Evolutionary conservation across 23 tunicate species (phyloP).

Genomic region (Diplosoma virens): DNA sequence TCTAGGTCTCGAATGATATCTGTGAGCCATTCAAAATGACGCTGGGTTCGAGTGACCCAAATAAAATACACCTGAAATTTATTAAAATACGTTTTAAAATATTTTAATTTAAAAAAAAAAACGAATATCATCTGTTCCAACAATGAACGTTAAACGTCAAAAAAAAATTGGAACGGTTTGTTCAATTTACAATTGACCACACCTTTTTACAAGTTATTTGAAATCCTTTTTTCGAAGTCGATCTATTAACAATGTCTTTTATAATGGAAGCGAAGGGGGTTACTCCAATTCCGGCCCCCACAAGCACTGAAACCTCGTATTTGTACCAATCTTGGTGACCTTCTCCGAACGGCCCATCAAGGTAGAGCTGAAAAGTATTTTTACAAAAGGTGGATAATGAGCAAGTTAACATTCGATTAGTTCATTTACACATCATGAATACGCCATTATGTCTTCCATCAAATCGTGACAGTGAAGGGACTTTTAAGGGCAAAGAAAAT

Average conservation of each 20-base stretch:
- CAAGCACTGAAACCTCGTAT: conserved; percentile 88
- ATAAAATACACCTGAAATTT: conserved; percentile 84
- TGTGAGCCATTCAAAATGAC: conserved; percentile 97
- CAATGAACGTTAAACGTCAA: no score
- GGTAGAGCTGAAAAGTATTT: conserved; percentile 66
- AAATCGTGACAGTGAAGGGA: no score
- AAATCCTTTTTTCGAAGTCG: conserved; percentile 48
- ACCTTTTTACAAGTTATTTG: conserved; percentile 88
- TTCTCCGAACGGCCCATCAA: conserved; percentile 99
- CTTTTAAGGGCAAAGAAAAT: no score
- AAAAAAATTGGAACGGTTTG: no score
- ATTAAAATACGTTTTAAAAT: no score
- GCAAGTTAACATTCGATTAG: no score
- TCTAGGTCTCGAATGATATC: conserved; percentile 85
- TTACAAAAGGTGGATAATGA: no score
- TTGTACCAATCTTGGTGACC: conserved; percentile 99
- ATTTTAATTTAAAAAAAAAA: no score
- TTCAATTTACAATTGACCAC: no score
- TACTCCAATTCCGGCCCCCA: conserved; percentile 99
- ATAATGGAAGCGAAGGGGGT: conserved; percentile 98
- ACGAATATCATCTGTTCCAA: no score
- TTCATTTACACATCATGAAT: no score
- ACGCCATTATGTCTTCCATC: no score
- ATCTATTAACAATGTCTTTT: conserved; percentile 79
- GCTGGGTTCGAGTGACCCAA: conserved; percentile 93